phyloP scores from a whole-genome alignment of 2,113 vertebrate genomes.

The Isurus oxyrinchus region DNA sequence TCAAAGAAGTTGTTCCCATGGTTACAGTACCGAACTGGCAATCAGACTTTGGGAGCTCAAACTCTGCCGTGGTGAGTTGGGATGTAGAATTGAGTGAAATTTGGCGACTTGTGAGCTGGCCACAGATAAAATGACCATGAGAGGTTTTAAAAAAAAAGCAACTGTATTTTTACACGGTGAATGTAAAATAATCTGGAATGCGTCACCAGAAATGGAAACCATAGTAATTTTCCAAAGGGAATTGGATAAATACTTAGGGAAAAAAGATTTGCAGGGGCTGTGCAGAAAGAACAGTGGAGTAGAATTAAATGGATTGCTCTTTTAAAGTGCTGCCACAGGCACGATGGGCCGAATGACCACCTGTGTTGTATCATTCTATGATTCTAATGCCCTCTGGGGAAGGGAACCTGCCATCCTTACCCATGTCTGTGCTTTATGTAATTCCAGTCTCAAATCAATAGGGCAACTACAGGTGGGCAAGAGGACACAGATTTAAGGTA shows the following conservation, averaged over 20 bases:
- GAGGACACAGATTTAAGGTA: no score
- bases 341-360: neutral
- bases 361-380: neutral
- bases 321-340: neutral
- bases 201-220: no score
- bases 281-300: neutral
- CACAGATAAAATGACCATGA: neutral
- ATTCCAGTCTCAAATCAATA: no score
- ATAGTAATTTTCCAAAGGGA: neutral
- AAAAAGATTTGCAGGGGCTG: neutral
- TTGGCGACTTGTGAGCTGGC: neutral
- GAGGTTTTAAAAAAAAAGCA: neutral
- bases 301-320: neutral
- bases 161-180: neutral
- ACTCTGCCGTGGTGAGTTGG: neutral
- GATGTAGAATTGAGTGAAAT: neutral
- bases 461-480: no score
- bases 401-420: neutral
- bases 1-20: neutral
- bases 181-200: neutral
- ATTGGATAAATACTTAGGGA: neutral
- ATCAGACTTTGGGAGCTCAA: neutral
- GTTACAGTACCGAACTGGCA: neutral
- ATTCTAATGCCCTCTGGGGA: neutral
- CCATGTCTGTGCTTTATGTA: no score